Percentiles rank a stretch among this genome's conserved stretches.
Conservation (phyloP, 2,113 vertebrate species). For the Petrocephalus zakoni region DNA sequence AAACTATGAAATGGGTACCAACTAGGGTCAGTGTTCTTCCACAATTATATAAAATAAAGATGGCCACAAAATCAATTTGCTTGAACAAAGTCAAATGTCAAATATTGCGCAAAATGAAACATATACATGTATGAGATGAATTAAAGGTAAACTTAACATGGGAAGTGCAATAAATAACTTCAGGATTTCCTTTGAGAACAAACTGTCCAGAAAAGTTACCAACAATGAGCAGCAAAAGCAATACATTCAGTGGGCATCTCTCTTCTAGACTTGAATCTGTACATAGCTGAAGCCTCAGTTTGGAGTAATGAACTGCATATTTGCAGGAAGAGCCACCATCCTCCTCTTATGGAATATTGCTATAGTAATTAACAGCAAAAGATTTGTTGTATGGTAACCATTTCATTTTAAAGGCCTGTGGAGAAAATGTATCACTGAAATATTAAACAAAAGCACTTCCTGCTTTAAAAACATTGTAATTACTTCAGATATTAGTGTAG, state of each 20-base stretch:
- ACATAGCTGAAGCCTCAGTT: not conserved
- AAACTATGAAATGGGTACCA: too few species aligned
- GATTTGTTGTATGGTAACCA: not conserved
- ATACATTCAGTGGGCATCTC: constrained; percentile 45
- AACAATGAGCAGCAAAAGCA: constrained; percentile 49
- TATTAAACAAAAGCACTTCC: not conserved
- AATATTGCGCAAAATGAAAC: not conserved
- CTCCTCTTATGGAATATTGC: constrained; percentile 28
- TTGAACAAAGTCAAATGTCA: not conserved
- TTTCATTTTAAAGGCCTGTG: not conserved
- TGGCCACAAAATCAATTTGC: not conserved
- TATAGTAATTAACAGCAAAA: constrained; percentile 13
- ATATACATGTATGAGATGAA: not conserved
- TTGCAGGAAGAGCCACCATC: not conserved
- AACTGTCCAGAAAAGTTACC: constrained; percentile 35
- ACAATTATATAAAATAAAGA: not conserved
- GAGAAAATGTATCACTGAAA: not conserved
- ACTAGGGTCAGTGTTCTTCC: not conserved
- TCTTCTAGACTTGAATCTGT: constrained; percentile 11
- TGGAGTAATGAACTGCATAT: constrained; percentile 21
- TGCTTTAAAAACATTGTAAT: not conserved
- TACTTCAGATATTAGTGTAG: not conserved
- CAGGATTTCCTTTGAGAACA: constrained; percentile 1
- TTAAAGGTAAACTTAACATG: not conserved
- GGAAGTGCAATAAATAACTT: not conserved